phyloP scores from a whole-genome alignment of 2,888 invertebrate species.

The Brachynemurus nebulosus region DNA sequence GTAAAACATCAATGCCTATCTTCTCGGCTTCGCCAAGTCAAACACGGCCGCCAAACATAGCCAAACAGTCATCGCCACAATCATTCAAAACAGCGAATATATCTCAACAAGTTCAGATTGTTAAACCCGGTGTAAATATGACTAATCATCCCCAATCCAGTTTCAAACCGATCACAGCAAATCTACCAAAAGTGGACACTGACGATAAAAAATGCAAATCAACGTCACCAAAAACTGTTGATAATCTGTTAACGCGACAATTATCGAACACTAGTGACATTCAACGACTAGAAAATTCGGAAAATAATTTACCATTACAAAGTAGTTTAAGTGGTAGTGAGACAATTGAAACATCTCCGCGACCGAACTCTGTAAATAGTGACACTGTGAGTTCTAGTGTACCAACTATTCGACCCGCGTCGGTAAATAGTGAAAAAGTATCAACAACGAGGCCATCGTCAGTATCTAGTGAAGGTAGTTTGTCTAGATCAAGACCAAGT shows the following conservation, averaged over 20 bases:
- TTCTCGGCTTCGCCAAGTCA: conserved; percentile 3
- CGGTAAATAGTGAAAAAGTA: conserved; percentile 15
- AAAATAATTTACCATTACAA: background rate
- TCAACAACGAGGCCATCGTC: conserved; percentile 21
- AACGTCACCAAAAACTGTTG: conserved; percentile 20
- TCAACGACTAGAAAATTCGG: background rate
- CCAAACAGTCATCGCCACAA: conserved; percentile 6
- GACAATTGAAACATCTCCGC: conserved; percentile 22
- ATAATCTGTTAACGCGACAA: conserved; percentile 18
- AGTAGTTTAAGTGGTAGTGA: conserved; percentile 4
- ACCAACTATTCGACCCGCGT: conserved; percentile 18
- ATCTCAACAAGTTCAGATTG: conserved; percentile 12
- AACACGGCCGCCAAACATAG: conserved; percentile 10
- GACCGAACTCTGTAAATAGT: conserved; percentile 30
- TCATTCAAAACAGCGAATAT: conserved; percentile 6
- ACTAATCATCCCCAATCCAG: conserved; percentile 11
- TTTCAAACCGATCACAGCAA: conserved; percentile 11
- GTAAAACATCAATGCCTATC: conserved; percentile 10
- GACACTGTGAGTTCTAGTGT: conserved; percentile 23
- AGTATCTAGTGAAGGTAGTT: conserved; percentile 15
- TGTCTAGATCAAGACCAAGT: conserved; percentile 24
- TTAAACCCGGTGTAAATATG: conserved; percentile 20
- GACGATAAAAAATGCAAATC: conserved; percentile 13
- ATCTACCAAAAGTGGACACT: conserved; percentile 16
- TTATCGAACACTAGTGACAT: conserved; percentile 11